Conservation (phyloP, 1,140 invertebrate genomes). For the Acromyrmex heyeri region DNA sequence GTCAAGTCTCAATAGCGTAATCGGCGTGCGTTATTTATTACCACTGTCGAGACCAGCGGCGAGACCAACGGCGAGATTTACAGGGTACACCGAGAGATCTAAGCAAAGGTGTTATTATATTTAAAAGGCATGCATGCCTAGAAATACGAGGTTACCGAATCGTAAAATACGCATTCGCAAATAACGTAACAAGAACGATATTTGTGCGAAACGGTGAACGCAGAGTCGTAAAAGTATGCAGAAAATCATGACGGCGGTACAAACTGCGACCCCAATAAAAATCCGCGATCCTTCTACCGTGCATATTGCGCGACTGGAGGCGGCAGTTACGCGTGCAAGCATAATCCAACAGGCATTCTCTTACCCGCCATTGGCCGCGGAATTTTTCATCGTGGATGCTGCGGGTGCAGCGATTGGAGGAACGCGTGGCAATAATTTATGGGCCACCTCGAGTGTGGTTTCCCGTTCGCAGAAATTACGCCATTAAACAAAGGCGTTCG, state of each 20-base stretch:
- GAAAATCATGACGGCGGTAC: conserved; percentile 9
- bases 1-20: conserved; percentile 28
- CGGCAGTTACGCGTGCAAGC: conserved; percentile 62
- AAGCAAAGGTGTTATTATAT: conserved; percentile 52
- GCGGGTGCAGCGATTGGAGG: conserved; percentile 68
- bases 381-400: conserved; percentile 54
- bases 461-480: conserved; percentile 49
- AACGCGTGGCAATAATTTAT: conserved; percentile 71
- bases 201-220: conserved; percentile 30
- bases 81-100: conserved; percentile 20
- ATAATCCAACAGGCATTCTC: conserved; percentile 63
- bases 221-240: not conserved
- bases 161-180: conserved; percentile 48
- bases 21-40: conserved; percentile 55
- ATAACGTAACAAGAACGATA: conserved; percentile 28
- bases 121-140: conserved; percentile 18
- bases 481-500: conserved; percentile 41
- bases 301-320: conserved; percentile 56
- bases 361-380: conserved; percentile 63
- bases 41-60: not conserved
- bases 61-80: conserved; percentile 26
- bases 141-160: conserved; percentile 59
- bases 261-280: conserved; percentile 10
- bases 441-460: conserved; percentile 45
- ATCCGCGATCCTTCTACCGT: conserved; percentile 56